Conservation (phyloP, 1,140 invertebrate genomes). For the Caenorhabditis remanei region DNA sequence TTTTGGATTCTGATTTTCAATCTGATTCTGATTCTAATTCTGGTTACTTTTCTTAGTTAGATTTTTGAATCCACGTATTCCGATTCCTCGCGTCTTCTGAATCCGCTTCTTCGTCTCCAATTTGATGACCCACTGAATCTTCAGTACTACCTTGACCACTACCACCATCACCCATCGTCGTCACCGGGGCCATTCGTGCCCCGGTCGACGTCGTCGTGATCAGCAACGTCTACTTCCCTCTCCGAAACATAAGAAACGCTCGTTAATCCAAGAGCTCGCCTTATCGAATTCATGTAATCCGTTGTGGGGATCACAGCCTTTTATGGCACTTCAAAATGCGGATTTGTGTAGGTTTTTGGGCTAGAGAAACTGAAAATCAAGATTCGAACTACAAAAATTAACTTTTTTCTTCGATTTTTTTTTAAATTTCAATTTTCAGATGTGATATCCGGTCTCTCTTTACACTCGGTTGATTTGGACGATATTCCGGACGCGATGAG, state of each 20-base stretch:
- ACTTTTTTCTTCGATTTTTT: neutral
- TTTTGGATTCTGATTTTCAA: neutral
- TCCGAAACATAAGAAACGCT: neutral
- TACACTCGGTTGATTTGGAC: slow-evolving; percentile 66
- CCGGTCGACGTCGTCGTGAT: slow-evolving; percentile 4
- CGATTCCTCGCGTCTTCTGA: neutral
- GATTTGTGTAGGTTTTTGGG: slow-evolving; percentile 41
- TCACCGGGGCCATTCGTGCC: slow-evolving; percentile 40
- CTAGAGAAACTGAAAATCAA: neutral
- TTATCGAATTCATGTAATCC: slow-evolving; percentile 6
- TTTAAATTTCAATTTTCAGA: slow-evolving; percentile 60
- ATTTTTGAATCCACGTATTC: neutral
- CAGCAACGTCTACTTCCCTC: neutral
- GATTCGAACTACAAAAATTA: neutral
- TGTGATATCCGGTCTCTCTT: slow-evolving; percentile 65
- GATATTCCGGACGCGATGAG: slow-evolving; percentile 61
- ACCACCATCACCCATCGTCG: neutral
- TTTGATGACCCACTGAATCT: neutral
- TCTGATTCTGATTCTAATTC: too few relatives aligned
- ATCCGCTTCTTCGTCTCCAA: neutral
- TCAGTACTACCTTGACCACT: neutral
- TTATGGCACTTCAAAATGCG: slow-evolving; percentile 46
- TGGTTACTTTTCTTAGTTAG: too few relatives aligned
- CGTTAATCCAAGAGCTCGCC: slow-evolving; percentile 19
- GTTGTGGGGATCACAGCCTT: slow-evolving; percentile 41